Evolutionary conservation across 2,888 invertebrate species (phyloP), one percentile per base, ranked within the genome.

Genomic region (Acrobasis repandana): DNA sequence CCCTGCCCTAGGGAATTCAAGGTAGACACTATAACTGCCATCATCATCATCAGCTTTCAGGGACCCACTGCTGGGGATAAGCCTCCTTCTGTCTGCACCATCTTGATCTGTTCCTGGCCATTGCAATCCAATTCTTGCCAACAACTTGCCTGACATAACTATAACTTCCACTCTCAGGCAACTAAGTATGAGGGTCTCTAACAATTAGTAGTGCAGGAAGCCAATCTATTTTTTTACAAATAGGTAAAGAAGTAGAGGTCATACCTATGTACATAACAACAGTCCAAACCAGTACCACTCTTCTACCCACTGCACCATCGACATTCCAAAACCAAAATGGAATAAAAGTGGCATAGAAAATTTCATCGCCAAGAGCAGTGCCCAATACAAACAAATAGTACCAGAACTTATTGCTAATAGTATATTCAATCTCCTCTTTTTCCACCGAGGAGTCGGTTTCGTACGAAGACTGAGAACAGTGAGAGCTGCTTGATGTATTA

Each of bases 291-390:
- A 96, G 89, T 11, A 97, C 95, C 16, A 98, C 95, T 82, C 97
- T 93, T 70, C 98, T 92, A 14, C 97, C 96, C 2, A 98, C 96
- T 34, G 95, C 96, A 18, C 96, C 96, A 87, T 98, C 98, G 62
- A 98, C 93, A 85, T 98, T 98, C 98, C 98, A 98, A 79, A 97
- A 96, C 96, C 97, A 97, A 84, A 97, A 97, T 0, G 98, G 97
- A 76, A 98, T 97, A 79, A 98, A 97, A n/a, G 95, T 93, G 1
- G 96, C 95, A 86, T 98, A 98, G 85, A 98, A 98, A 65, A 96
- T 93, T 89, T 98, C 98, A 87, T 98, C 97, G 0, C 98, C 98
- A 18, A 98, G 87, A 65, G 96, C 95, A 0, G 98, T 97, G 16
- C 97, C 98, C 77, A 98, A 93, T 18, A 95, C 85, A 83, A 98